Conservation (phyloP, 2,797 vertebrate genomes). For the Lycodopsis pacificus region DNA sequence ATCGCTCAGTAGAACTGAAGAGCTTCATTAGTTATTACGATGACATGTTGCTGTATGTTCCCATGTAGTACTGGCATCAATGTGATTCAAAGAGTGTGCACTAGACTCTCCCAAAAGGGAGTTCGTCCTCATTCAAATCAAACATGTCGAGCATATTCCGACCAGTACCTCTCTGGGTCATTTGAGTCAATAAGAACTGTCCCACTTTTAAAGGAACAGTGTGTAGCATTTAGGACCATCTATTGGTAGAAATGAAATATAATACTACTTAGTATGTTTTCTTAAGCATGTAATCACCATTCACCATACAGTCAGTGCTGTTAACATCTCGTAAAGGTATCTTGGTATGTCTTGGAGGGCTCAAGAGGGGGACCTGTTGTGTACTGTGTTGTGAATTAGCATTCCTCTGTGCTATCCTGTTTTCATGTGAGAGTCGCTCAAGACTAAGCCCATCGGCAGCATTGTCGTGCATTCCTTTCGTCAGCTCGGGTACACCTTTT, state of each 20-base stretch:
- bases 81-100: neutral
- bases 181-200: slow-evolving; percentile 37
- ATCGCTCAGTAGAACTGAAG: neutral
- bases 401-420: slow-evolving; percentile 48
- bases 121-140: slow-evolving; percentile 48
- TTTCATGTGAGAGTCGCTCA: slow-evolving; percentile 28
- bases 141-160: slow-evolving; percentile 42
- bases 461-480: slow-evolving; percentile 52
- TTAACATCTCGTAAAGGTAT: slow-evolving; percentile 12
- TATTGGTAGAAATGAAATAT: too few relatives aligned
- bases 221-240: too few relatives aligned
- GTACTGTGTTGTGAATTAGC: slow-evolving; percentile 62
- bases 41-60: neutral
- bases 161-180: slow-evolving; percentile 21
- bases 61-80: neutral
- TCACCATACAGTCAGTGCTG: neutral
- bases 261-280: too few relatives aligned
- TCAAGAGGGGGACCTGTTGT: slow-evolving; percentile 67
- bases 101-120: neutral
- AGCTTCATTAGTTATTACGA: neutral
- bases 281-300: neutral
- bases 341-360: slow-evolving; percentile 56
- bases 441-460: neutral
- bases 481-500: neutral
- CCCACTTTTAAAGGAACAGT: slow-evolving; percentile 3